Conservation (phyloP, 2,888 invertebrate species). For the Parapristionchus giblindavisi region DNA sequence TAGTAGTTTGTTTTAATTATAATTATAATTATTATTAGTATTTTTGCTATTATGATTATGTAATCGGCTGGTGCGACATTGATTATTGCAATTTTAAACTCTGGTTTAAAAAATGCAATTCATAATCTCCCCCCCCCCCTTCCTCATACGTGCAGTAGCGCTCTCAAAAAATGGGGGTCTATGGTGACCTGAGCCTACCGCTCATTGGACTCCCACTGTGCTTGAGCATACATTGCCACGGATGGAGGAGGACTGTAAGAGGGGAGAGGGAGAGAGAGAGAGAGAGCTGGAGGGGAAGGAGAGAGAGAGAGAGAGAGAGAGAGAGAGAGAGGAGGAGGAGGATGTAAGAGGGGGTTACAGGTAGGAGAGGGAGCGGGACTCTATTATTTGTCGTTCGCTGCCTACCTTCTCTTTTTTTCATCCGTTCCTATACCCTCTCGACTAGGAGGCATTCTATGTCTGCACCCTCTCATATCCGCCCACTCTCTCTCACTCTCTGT, state of each 20-base stretch:
- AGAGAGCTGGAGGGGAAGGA: too few species aligned
- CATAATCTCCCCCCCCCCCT: not conserved
- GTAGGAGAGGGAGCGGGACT: not conserved
- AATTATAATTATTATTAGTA: too few species aligned
- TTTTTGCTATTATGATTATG: not conserved
- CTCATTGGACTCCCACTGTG: constrained; percentile 14
- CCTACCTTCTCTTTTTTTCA: not conserved
- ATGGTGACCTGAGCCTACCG: constrained; percentile 23
- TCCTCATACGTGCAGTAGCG: too few species aligned
- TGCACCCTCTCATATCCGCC: too few species aligned
- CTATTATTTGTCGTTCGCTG: constrained; percentile 13
- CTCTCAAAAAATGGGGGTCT: too few species aligned
- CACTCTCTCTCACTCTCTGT: not conserved
- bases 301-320: too few species aligned
- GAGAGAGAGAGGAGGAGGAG: too few species aligned
- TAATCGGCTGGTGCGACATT: not conserved
- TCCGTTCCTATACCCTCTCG: not conserved
- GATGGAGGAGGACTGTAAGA: too few species aligned
- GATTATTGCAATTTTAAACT: not conserved
- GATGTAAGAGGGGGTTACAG: not conserved
- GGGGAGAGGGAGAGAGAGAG: too few species aligned
- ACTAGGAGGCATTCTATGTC: too few species aligned
- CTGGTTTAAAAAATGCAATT: not conserved
- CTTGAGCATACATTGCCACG: constrained; percentile 4
- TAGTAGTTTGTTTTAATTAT: too few species aligned